Evolutionary conservation across 2,797 vertebrate species (phyloP).

Genomic region (Bradypodion pumilum): DNA sequence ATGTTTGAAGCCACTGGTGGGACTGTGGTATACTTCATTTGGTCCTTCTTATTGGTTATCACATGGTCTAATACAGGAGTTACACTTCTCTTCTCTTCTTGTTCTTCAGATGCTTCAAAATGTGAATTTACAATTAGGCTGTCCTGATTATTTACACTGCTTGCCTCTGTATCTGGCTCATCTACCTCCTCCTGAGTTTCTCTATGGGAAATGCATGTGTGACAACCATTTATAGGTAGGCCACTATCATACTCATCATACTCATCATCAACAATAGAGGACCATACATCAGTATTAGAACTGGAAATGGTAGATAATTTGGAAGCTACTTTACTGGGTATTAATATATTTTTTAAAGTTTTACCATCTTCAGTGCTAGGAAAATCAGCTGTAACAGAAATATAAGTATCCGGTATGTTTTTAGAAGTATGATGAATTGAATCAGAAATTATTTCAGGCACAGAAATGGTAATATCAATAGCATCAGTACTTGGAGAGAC

Average conservation of each 20-base stretch:
- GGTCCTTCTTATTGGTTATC: conserved; percentile 47
- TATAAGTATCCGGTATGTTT: conserved; percentile 64
- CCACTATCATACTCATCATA: conserved; percentile 77
- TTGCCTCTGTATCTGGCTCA: conserved; percentile 75
- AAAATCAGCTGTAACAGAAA: conserved; percentile 80
- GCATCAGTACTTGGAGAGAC: conserved; percentile 61
- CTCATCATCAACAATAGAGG: conserved; percentile 75
- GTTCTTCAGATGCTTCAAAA: conserved; percentile 76
- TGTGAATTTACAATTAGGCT: conserved; percentile 69
- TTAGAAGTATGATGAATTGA: conserved; percentile 63
- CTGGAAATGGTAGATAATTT: conserved; percentile 71
- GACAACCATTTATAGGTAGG: conserved; percentile 81
- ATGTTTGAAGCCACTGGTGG: conserved; percentile 39
- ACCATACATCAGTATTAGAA: conserved; percentile 70
- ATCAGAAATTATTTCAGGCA: conserved; percentile 66
- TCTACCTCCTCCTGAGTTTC: conserved; percentile 82
- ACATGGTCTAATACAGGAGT: conserved; percentile 58
- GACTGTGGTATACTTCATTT: conserved; percentile 53
- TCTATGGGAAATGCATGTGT: conserved; percentile 81
- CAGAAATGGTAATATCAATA: conserved; percentile 59
- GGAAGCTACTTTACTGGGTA: conserved; percentile 71
- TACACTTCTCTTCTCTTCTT: conserved; percentile 56
- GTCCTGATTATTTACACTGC: conserved; percentile 74
- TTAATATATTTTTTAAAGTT: conserved; percentile 66
- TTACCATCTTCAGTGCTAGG: conserved; percentile 68